Conservation (phyloP, 2,113 vertebrate genomes). For the Pseudolaguvia tuberculata region DNA sequence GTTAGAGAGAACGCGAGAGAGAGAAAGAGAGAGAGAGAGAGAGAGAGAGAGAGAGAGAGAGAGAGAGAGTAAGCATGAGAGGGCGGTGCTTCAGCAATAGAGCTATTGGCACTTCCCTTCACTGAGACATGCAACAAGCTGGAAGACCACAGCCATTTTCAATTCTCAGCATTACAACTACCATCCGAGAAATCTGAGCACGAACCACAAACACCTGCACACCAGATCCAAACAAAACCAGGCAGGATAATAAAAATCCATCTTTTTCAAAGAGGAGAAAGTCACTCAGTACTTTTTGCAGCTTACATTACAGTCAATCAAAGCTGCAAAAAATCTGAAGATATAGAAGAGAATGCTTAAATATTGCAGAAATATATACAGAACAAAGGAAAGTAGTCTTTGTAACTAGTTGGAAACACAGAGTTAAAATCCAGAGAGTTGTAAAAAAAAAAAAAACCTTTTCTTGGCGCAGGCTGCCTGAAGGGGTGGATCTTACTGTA, state of each 20-base stretch:
- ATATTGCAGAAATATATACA: constrained; percentile 46
- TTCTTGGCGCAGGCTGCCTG: constrained; percentile 75
- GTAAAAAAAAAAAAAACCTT: constrained; percentile 63
- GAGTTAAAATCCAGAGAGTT: constrained; percentile 76
- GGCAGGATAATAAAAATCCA: not conserved
- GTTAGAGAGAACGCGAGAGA: constrained; percentile 58
- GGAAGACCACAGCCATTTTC: constrained; percentile 47
- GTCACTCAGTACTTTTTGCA: not conserved
- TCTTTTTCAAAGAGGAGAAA: constrained; percentile 1
- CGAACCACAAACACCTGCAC: constrained; percentile 35
- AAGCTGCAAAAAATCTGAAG: not conserved
- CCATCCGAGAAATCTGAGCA: constrained; percentile 34
- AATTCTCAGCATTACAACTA: constrained; percentile 44
- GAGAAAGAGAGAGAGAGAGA: constrained; percentile 48
- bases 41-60: constrained; percentile 56
- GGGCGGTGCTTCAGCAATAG: constrained; percentile 47
- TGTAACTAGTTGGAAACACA: constrained; percentile 60
- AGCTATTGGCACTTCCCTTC: constrained; percentile 44
- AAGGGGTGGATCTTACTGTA: constrained; percentile 83
- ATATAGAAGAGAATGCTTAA: not conserved
- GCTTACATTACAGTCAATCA: not conserved
- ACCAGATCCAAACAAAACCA: constrained; percentile 18
- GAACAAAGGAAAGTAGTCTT: constrained; percentile 50
- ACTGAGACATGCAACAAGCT: constrained; percentile 42
- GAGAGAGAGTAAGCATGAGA: constrained; percentile 47